Conservation (phyloP, 2,113 vertebrate genomes). For the Chamaetylas fuelleborni region DNA sequence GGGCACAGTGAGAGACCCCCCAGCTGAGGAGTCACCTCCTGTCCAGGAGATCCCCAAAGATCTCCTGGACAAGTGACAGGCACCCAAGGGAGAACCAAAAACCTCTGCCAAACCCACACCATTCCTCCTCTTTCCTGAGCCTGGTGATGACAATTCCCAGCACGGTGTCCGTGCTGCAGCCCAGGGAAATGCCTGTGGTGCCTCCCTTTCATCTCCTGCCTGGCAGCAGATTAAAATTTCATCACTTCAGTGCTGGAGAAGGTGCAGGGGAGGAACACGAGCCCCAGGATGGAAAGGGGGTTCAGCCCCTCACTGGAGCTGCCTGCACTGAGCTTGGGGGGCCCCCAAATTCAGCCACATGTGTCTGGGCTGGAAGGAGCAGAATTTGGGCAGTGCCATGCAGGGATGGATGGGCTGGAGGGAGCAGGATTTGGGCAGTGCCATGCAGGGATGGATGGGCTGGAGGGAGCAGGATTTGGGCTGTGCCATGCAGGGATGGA, state of each 20-base stretch:
- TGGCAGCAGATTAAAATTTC: slow-evolving; percentile 26
- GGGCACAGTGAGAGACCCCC: background rate
- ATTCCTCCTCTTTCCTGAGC: background rate
- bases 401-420: too few relatives aligned
- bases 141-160: background rate
- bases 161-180: background rate
- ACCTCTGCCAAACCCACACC: fast-evolving
- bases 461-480: background rate
- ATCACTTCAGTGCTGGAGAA: background rate
- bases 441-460: background rate
- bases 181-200: background rate
- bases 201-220: slow-evolving; percentile 11
- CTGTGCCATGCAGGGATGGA: background rate
- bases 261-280: background rate
- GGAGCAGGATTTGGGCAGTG: background rate
- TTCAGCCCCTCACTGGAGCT: background rate
- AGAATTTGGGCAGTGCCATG: background rate
- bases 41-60: background rate
- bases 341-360: fast-evolving
- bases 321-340: fast-evolving
- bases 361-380: background rate
- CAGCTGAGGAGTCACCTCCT: background rate
- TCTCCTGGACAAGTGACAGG: fast-evolving
- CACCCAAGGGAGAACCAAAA: background rate
- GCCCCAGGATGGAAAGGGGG: background rate